Percentiles rank a stretch among this genome's conserved stretches.
These are phyloP conservation scores for Scolanthus callimorphus DNA, from an alignment of 92 coral and sea anemone species.

Conservation along the genomic window DNA sequence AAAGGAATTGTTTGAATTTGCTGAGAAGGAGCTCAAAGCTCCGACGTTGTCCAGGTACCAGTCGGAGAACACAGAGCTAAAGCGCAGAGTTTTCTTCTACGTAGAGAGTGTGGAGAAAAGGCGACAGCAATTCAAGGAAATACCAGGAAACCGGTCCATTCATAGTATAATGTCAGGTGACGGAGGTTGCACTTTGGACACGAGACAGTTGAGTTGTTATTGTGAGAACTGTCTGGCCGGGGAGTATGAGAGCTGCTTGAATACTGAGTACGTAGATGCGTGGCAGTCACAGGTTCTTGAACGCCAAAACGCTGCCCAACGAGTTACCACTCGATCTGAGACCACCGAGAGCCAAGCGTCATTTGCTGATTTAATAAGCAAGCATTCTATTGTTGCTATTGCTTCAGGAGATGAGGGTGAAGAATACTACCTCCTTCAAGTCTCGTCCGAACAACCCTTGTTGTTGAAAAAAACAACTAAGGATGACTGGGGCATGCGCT, in stretches of 20 bases:
- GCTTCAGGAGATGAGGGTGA: constrained; percentile 32
- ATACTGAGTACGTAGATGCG: constrained; percentile 15
- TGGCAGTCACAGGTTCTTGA: constrained; percentile 16
- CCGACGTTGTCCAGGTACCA: constrained; percentile 12
- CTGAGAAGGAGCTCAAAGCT: constrained; percentile 9
- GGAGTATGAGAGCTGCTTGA: constrained; percentile 22
- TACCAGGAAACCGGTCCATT: constrained; percentile 19
- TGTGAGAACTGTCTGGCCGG: constrained; percentile 21
- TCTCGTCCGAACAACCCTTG: constrained; percentile 5
- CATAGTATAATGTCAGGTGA: constrained; percentile 12
- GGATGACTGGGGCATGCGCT: constrained; percentile 20
- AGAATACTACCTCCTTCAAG: constrained; percentile 32
- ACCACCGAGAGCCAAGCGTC: constrained; percentile 7
- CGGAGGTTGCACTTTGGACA: constrained; percentile 13
- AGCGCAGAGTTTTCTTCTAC: constrained; percentile 11
- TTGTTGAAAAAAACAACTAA: not conserved
- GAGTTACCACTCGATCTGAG: constrained; percentile 1
- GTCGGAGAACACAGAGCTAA: constrained; percentile 18
- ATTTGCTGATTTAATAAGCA: constrained; percentile 12
- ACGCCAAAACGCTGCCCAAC: not conserved
- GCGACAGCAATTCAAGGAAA: constrained; percentile 5
- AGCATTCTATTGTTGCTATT: constrained; percentile 30
- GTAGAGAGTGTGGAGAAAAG: constrained; percentile 2
- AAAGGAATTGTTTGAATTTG: constrained; percentile 16
- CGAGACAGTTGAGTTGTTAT: constrained; percentile 23